Percentiles rank a stretch among this genome's conserved stretches.
Evolutionary conservation across 2,888 invertebrate genomes (phyloP).

Genomic region (Eristalis pertinax): DNA sequence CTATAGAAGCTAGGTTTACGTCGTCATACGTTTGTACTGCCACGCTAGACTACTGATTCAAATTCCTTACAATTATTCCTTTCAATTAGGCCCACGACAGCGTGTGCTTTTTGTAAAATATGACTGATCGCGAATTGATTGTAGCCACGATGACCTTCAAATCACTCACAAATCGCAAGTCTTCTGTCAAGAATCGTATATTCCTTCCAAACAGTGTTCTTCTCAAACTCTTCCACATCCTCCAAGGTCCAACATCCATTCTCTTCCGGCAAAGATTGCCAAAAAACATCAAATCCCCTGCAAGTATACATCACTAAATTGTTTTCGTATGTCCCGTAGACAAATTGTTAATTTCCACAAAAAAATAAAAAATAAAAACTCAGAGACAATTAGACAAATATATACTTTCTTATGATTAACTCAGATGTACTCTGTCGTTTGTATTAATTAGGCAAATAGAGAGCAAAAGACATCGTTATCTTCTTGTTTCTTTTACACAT

Average conservation of each 20-base stretch:
- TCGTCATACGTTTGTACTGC: too few relatives aligned
- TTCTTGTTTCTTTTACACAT: conserved; percentile 39
- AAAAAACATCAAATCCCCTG: background rate
- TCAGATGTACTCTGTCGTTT: conserved; percentile 70
- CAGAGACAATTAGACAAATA: conserved; percentile 11
- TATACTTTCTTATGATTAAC: background rate
- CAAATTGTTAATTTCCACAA: conserved; percentile 41
- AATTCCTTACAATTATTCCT: too few relatives aligned
- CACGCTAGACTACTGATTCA: too few relatives aligned
- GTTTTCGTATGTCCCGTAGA: conserved; percentile 40
- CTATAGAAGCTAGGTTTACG: too few relatives aligned
- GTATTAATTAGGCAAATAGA: conserved; percentile 61
- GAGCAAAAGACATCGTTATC: conserved; percentile 67
- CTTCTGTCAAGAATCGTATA: too few relatives aligned
- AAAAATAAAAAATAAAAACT: background rate
- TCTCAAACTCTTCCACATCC: too few relatives aligned
- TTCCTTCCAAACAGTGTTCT: too few relatives aligned
- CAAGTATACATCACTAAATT: conserved; percentile 28
- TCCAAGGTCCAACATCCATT: background rate
- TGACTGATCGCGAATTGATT: too few relatives aligned
- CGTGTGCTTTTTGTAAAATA: too few relatives aligned
- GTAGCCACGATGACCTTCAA: too few relatives aligned
- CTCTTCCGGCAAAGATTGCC: background rate
- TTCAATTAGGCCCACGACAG: too few relatives aligned
- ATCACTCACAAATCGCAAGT: too few relatives aligned